These are phyloP conservation scores for Zoroaster sp. DNA, from an alignment of 53 echinoderm and acorn worm genomes.

Conservation along the genomic window DNA sequence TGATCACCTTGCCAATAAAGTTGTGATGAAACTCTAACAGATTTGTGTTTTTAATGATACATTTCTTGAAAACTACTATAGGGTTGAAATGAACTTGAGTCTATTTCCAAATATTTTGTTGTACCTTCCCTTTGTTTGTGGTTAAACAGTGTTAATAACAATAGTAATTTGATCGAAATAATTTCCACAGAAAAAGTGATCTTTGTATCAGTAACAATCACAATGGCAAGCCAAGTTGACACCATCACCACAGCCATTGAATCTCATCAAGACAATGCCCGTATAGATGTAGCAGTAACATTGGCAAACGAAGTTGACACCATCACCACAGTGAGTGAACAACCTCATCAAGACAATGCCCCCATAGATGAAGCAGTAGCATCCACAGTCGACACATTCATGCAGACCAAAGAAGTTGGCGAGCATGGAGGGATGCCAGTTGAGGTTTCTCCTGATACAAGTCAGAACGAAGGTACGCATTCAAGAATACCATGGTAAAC, in stretches of 20 bases:
- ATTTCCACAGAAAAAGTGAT: too few relatives aligned
- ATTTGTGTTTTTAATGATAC: too few relatives aligned
- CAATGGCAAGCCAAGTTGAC: not conserved
- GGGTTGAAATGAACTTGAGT: too few relatives aligned
- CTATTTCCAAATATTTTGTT: too few relatives aligned
- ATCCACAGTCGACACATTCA: not conserved
- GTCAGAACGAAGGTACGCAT: not conserved
- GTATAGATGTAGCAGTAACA: not conserved
- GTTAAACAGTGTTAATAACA: too few relatives aligned
- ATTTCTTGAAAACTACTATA: too few relatives aligned
- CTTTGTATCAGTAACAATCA: too few relatives aligned
- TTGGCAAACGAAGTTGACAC: not conserved
- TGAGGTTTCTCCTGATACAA: not conserved
- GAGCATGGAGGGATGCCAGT: not conserved
- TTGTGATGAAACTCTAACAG: too few relatives aligned
- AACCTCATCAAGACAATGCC: not conserved
- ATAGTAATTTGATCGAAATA: too few relatives aligned
- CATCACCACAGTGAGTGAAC: not conserved
- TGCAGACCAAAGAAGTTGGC: not conserved
- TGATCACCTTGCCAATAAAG: too few relatives aligned
- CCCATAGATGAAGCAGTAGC: not conserved
- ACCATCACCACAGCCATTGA: not conserved
- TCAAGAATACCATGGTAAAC: too few relatives aligned
- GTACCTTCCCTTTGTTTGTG: too few relatives aligned
- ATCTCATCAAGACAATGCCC: not conserved